A percentile compares a stretch with the other conserved stretches of the same genome.
phyloP scores from a whole-genome alignment of 2,888 invertebrate genomes.

The Marronus borbonicus region DNA sequence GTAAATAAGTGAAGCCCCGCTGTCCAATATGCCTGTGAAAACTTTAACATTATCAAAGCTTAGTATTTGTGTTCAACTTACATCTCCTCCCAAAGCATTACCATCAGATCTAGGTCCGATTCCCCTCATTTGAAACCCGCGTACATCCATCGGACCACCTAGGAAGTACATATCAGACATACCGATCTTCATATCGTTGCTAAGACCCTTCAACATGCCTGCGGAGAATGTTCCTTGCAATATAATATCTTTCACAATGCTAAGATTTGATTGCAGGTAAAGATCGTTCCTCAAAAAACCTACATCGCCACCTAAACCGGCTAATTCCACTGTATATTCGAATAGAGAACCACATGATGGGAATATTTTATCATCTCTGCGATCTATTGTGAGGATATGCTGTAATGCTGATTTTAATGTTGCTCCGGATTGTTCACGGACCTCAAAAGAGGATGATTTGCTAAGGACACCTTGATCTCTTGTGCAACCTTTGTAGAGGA shows the following conservation, averaged over 20 bases:
- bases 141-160: conserved; percentile 90
- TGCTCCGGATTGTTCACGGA: conserved; percentile 92
- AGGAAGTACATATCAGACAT: conserved; percentile 86
- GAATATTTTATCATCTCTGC: conserved; percentile 85
- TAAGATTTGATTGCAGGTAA: conserved; percentile 79
- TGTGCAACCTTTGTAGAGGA: conserved; percentile 91
- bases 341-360: conserved; percentile 83
- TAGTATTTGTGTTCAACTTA: conserved; percentile 59
- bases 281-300: conserved; percentile 89
- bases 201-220: conserved; percentile 79
- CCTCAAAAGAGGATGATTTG: conserved; percentile 84
- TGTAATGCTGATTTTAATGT: conserved; percentile 90
- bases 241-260: conserved; percentile 58
- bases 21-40: conserved; percentile 84
- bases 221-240: conserved; percentile 72
- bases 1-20: conserved; percentile 89
- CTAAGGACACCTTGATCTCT: conserved; percentile 84
- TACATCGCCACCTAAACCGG: conserved; percentile 93
- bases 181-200: conserved; percentile 74
- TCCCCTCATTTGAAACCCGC: conserved; percentile 92
- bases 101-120: conserved; percentile 89
- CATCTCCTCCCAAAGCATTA: conserved; percentile 81
- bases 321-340: conserved; percentile 86
- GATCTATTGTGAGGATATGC: conserved; percentile 85
- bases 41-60: background rate